These are phyloP conservation scores for Ricordea florida DNA, from an alignment of 92 coral and sea anemone genomes.

Conservation along the genomic window DNA sequence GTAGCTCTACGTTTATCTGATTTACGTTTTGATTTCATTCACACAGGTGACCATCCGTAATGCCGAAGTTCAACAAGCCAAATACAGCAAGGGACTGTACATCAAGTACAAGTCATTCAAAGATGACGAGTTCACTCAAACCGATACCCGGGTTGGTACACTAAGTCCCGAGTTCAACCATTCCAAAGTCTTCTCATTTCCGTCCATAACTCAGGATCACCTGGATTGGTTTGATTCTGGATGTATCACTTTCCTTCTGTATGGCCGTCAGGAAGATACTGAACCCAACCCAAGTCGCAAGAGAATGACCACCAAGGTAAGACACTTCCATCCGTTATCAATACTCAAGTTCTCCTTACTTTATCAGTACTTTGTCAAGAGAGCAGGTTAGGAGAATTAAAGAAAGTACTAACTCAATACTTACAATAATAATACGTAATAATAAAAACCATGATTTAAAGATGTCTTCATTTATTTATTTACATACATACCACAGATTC, in stretches of 20 bases:
- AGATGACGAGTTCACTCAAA: constrained; percentile 72
- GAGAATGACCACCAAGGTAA: constrained; percentile 98
- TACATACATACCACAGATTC: too few relatives aligned
- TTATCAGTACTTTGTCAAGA: too few relatives aligned
- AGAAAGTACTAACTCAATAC: too few relatives aligned
- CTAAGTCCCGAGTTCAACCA: constrained; percentile 92
- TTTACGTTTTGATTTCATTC: not conserved
- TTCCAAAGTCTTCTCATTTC: constrained; percentile 73
- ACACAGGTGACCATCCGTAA: constrained; percentile 86
- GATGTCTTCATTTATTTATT: too few relatives aligned
- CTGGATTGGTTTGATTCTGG: constrained; percentile 97
- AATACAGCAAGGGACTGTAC: constrained; percentile 87
- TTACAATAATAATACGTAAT: too few relatives aligned
- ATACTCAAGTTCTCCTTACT: too few relatives aligned
- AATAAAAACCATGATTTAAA: too few relatives aligned
- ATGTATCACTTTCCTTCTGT: constrained; percentile 87
- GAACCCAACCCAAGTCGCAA: constrained; percentile 77
- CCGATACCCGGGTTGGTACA: constrained; percentile 66
- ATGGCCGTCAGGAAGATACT: constrained; percentile 89
- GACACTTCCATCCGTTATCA: not conserved
- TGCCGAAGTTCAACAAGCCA: constrained; percentile 85
- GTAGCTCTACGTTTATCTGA: too few relatives aligned
- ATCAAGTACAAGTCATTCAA: constrained; percentile 77
- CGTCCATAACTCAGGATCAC: constrained; percentile 70
- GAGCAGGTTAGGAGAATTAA: too few relatives aligned